Percentiles rank a stretch among this genome's conserved stretches.
Conservation (phyloP, 1,140 invertebrate genomes). For the Zaprionus camerounensis region DNA sequence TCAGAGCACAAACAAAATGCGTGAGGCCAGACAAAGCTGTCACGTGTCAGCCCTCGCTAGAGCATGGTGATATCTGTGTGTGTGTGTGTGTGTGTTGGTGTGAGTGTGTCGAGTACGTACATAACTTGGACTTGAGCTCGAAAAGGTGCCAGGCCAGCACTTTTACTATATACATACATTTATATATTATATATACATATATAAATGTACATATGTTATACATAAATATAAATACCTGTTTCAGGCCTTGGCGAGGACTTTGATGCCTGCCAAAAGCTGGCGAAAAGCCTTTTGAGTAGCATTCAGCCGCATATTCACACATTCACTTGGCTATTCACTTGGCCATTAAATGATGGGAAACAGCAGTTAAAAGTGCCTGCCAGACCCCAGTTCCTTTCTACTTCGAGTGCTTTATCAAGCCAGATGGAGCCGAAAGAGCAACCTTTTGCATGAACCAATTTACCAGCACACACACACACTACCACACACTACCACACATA, state of each 20-base stretch:
- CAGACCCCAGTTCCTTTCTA: slow-evolving; percentile 7
- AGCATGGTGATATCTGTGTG: neutral
- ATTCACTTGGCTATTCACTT: slow-evolving; percentile 19
- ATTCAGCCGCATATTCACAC: slow-evolving; percentile 8
- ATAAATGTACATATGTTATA: neutral
- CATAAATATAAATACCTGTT: slow-evolving; percentile 7
- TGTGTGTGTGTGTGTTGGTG: neutral
- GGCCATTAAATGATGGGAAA: slow-evolving; percentile 31
- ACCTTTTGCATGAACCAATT: slow-evolving; percentile 32
- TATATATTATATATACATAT: neutral
- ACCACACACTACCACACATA: neutral
- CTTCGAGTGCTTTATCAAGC: slow-evolving; percentile 5
- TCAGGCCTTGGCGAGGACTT: slow-evolving; percentile 17
- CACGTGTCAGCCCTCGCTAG: slow-evolving; percentile 35
- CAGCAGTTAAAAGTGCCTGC: slow-evolving; percentile 9
- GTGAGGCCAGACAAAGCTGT: slow-evolving; percentile 46
- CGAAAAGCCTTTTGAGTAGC: slow-evolving; percentile 25
- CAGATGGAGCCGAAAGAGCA: neutral
- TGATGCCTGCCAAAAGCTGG: slow-evolving; percentile 31
- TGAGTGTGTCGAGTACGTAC: slow-evolving; percentile 2
- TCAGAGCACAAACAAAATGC: slow-evolving; percentile 43
- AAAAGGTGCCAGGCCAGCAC: slow-evolving; percentile 11
- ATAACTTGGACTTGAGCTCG: slow-evolving; percentile 6
- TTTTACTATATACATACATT: slow-evolving; percentile 1
- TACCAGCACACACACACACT: slow-evolving; percentile 1